Evolutionary conservation across 1,140 invertebrate genomes (phyloP), one percentile per base, ranked within the genome.

Genomic region (Calliopsis andreniformis): DNA sequence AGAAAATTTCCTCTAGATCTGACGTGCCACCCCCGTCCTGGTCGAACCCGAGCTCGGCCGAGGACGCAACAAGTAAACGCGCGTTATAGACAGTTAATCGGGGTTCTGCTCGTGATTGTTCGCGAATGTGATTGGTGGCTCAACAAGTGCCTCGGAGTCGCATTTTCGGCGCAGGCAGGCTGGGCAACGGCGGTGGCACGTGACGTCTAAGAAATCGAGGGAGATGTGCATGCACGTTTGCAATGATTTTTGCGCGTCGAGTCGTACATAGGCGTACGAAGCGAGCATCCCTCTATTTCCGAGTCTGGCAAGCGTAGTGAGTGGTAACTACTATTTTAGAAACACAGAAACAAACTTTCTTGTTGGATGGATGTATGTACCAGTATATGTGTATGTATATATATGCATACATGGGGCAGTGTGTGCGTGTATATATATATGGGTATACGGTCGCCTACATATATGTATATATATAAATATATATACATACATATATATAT

Each of bases 271-370:
- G 87, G 86, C 84, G 86, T 88, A 88, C 86, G 88, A 84, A 91
- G 89, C 89, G 88, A 88, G 88, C 88, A 91, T 91, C 90, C 90
- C 90, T 92, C 91, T 89, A 89, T 92, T 91, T 92, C 89, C 88
- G 89, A 88, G 87, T 89, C 87, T 91, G 87, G 87, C 87, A 89
- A 91, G 85, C 85, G 85, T 91, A 91, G 88, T 90, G 87, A 90
- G 86, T 91, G 81, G 88, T 86, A 87, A 61, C 78, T 82, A 84
- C 35, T 80, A 47, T 64, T 64, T 64, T 64, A 49, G 79, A 75
- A 80, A 85, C 58, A 67, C 76, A 51, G 75, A 86, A 59, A n/a
- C n/a, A n/a, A 66, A 78, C 51, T 67, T 78, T 72, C 75, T 83
- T 70, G 59, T 66, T 83, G 85, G 82, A 87, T 87, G 66, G 84